A percentile compares a stretch with the other conserved stretches of the same genome.
These are phyloP conservation scores for Hydraecia micacea DNA, from an alignment of 2,888 invertebrate species.

Conservation along the genomic window DNA sequence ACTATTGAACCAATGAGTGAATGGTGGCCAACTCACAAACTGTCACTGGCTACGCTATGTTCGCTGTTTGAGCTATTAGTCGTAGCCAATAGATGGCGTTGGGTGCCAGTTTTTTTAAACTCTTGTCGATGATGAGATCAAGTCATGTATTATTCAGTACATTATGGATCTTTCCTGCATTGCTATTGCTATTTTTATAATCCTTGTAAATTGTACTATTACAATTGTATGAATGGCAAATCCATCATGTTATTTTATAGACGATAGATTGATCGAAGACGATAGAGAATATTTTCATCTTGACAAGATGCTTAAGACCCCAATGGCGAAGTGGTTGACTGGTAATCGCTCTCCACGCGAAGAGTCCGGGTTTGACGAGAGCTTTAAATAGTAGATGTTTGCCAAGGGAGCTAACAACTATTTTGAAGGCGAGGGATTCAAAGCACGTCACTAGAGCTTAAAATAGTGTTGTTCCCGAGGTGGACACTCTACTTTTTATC, in stretches of 20 bases:
- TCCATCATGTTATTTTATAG: background rate
- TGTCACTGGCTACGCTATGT: no score
- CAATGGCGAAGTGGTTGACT: slow-evolving; percentile 1
- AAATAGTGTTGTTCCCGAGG: no score
- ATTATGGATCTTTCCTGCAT: background rate
- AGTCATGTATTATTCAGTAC: background rate
- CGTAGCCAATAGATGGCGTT: slow-evolving; percentile 38
- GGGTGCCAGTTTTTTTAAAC: background rate
- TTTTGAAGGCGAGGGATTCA: no score
- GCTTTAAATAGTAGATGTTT: background rate
- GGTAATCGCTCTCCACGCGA: background rate
- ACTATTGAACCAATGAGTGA: background rate
- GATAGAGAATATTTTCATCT: background rate
- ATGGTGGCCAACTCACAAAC: background rate
- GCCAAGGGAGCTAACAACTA: no score
- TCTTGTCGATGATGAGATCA: background rate
- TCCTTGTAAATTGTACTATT: background rate
- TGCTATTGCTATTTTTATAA: background rate
- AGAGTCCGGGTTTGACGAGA: background rate
- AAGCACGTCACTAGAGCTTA: no score
- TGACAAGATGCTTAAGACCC: no score
- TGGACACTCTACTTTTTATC: no score
- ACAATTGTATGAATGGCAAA: background rate
- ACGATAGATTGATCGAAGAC: no score
- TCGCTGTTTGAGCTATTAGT: background rate